phyloP scores from a whole-genome alignment of 2,797 vertebrate genomes.

The Novumbra hubbsi region DNA sequence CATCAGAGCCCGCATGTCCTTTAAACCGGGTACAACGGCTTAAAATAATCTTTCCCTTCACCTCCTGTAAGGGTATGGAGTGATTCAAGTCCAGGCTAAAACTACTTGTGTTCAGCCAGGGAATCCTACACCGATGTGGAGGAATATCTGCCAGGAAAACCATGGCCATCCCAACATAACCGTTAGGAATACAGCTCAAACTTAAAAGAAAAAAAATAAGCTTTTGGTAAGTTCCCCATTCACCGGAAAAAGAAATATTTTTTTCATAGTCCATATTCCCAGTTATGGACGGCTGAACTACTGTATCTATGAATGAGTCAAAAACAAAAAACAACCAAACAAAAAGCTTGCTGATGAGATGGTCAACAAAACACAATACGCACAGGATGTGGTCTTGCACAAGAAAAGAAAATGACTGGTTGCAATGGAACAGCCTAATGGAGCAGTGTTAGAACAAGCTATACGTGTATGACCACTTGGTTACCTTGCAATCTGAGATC shows the following conservation, averaged over 20 bases:
- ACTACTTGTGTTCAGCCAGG: background rate
- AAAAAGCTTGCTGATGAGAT: no score
- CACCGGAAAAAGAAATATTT: conserved; percentile 28
- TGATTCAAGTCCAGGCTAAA: conserved; percentile 15
- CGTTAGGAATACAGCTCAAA: conserved; percentile 31
- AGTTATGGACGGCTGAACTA: background rate
- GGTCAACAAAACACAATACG: no score
- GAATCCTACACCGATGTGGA: conserved; percentile 31
- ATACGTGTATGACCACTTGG: no score
- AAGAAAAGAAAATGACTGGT: no score
- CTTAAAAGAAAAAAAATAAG: conserved; percentile 31
- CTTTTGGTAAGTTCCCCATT: conserved; percentile 37
- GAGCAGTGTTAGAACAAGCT: no score
- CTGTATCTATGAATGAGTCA: background rate
- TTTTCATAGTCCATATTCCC: conserved; percentile 35
- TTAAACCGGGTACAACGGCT: conserved; percentile 37
- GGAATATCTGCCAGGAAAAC: conserved; percentile 34
- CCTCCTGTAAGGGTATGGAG: conserved; percentile 29
- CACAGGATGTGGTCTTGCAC: no score
- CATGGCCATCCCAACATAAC: conserved; percentile 34
- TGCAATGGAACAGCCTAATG: no score
- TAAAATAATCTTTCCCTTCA: conserved; percentile 10
- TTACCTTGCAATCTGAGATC: background rate
- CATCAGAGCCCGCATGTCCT: background rate
- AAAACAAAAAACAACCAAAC: no score